phyloP scores from a whole-genome alignment of 1,140 invertebrate genomes.

The Pantala flavescens region DNA sequence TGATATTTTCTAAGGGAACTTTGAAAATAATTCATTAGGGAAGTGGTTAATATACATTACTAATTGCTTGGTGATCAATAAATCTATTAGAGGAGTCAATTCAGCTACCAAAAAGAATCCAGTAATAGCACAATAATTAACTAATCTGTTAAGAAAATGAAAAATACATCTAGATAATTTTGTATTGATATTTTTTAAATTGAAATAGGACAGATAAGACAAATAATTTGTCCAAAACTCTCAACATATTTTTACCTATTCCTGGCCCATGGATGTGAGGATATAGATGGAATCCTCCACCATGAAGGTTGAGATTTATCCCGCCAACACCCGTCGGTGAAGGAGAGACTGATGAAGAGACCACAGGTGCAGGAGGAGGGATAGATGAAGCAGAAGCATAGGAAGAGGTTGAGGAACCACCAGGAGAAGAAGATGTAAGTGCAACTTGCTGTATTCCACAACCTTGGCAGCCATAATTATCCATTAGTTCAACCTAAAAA shows the following conservation, averaged over 20 bases:
- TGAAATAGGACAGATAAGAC: too few relatives aligned
- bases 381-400: neutral
- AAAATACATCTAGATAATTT: too few relatives aligned
- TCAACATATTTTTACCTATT: slow-evolving; percentile 18
- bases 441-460: slow-evolving; percentile 20
- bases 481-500: slow-evolving; percentile 24
- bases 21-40: too few relatives aligned
- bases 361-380: neutral
- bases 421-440: neutral
- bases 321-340: neutral
- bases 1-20: too few relatives aligned
- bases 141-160: too few relatives aligned
- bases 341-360: neutral
- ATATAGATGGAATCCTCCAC: slow-evolving; percentile 26
- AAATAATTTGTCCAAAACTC: too few relatives aligned
- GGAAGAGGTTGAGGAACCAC: neutral
- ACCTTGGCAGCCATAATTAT: slow-evolving; percentile 22
- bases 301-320: slow-evolving; percentile 21
- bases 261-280: slow-evolving; percentile 28
- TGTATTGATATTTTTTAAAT: too few relatives aligned
- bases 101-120: too few relatives aligned
- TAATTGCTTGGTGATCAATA: too few relatives aligned
- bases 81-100: too few relatives aligned
- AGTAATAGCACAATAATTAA: too few relatives aligned
- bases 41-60: too few relatives aligned